These are phyloP conservation scores for Leptopilina syphax DNA, from an alignment of 2,888 invertebrate species.

Conservation along the genomic window DNA sequence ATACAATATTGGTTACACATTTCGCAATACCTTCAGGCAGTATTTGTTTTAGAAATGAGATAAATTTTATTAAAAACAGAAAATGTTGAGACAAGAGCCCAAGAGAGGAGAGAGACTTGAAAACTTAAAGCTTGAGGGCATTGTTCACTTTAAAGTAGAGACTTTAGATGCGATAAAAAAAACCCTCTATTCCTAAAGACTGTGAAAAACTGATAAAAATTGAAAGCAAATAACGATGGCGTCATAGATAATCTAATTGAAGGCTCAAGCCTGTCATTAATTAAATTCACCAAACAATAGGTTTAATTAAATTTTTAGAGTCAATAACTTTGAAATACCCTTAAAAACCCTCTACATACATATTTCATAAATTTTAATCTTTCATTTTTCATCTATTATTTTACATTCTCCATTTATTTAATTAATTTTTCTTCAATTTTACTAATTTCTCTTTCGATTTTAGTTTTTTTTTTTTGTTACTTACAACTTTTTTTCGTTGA, in stretches of 20 bases:
- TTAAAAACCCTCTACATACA: background rate
- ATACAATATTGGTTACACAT: background rate
- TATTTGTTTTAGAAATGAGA: background rate
- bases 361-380: background rate
- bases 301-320: background rate
- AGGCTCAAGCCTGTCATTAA: background rate
- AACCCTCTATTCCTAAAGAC: background rate
- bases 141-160: constrained; percentile 21
- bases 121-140: background rate
- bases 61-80: constrained; percentile 20
- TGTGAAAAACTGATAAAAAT: constrained; percentile 24
- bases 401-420: too few relatives aligned
- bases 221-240: background rate
- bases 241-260: background rate
- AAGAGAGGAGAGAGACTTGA: constrained; percentile 13
- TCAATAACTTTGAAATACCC: background rate
- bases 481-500: too few relatives aligned
- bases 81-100: constrained; percentile 15
- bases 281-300: constrained; percentile 4
- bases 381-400: background rate
- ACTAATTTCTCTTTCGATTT: too few relatives aligned
- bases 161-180: background rate
- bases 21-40: background rate
- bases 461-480: too few relatives aligned
- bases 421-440: too few relatives aligned